A percentile compares a stretch with the other conserved stretches of the same genome.
Evolutionary conservation across 1,140 invertebrate genomes (phyloP).

Genomic region (Cotesia typhae): DNA sequence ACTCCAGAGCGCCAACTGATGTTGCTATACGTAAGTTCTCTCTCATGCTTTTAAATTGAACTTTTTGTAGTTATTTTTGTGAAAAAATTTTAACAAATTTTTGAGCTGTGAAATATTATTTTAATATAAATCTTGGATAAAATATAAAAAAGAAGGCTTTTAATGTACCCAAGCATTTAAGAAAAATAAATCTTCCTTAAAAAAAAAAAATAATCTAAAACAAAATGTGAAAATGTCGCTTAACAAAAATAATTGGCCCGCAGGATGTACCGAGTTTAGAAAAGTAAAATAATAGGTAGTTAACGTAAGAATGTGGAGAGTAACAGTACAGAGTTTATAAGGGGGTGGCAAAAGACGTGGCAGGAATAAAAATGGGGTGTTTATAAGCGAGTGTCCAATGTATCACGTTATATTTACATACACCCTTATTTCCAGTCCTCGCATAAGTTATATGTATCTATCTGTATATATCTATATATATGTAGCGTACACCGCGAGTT

Average conservation of each 20-base stretch:
- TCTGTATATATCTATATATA: no score
- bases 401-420: constrained; percentile 67
- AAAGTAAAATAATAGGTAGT: background rate
- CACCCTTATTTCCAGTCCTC: constrained; percentile 47
- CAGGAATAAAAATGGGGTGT: constrained; percentile 67
- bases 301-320: background rate
- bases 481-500: background rate
- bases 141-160: no score
- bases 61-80: no score
- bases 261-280: constrained; percentile 1
- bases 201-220: background rate
- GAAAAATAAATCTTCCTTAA: background rate
- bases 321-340: background rate
- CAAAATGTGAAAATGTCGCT: background rate
- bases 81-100: no score
- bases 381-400: constrained; percentile 67
- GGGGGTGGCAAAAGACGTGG: constrained; percentile 50
- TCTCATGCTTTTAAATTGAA: no score
- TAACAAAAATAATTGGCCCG: constrained; percentile 2
- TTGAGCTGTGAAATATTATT: no score
- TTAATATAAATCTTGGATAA: no score
- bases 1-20: no score
- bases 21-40: no score
- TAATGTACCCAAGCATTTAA: no score
- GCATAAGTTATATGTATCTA: constrained; percentile 39